A percentile compares a stretch with the other conserved stretches of the same genome.
phyloP scores from a whole-genome alignment of 2,888 invertebrate species.

The Cremastinae sp. region DNA sequence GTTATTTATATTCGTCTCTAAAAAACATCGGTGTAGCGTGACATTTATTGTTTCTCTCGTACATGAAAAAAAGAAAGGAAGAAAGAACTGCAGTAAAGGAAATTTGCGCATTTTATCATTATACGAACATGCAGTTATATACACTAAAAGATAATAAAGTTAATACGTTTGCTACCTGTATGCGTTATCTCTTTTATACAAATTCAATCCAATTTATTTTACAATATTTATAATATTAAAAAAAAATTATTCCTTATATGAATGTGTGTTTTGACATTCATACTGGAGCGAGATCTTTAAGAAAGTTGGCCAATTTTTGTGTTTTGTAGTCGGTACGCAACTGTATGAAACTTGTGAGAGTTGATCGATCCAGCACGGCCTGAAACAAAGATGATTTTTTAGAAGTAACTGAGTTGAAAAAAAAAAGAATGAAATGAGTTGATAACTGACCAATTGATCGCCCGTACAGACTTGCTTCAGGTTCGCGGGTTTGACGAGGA shows the following conservation, averaged over 20 bases:
- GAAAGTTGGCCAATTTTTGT: conserved; percentile 87
- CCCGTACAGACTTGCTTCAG: conserved; percentile 96
- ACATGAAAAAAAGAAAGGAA: conserved; percentile 12
- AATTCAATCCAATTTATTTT: conserved; percentile 20
- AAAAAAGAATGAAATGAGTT: neutral
- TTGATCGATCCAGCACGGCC: conserved; percentile 94
- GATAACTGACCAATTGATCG: conserved; percentile 91
- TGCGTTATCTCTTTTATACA: conserved; percentile 56
- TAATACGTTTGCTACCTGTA: conserved; percentile 69
- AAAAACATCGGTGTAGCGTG: conserved; percentile 38
- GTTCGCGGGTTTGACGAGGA: conserved; percentile 97
- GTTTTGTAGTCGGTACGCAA: conserved; percentile 96
- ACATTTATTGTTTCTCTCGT: conserved; percentile 48
- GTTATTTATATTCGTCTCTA: conserved; percentile 23
- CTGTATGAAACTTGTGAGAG: conserved; percentile 96
- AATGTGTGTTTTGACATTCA: conserved; percentile 26
- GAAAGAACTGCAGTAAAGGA: conserved; percentile 39
- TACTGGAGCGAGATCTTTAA: conserved; percentile 79
- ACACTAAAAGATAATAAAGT: conserved; percentile 65
- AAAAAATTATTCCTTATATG: conserved; percentile 13
- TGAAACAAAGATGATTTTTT: conserved; percentile 81
- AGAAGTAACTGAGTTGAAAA: neutral
- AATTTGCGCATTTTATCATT: conserved; percentile 51
- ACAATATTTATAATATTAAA: neutral
- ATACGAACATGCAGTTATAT: conserved; percentile 57